These are phyloP conservation scores for Dinoponera quadriceps DNA, from an alignment of 1,140 invertebrate species.

Conservation along the genomic window DNA sequence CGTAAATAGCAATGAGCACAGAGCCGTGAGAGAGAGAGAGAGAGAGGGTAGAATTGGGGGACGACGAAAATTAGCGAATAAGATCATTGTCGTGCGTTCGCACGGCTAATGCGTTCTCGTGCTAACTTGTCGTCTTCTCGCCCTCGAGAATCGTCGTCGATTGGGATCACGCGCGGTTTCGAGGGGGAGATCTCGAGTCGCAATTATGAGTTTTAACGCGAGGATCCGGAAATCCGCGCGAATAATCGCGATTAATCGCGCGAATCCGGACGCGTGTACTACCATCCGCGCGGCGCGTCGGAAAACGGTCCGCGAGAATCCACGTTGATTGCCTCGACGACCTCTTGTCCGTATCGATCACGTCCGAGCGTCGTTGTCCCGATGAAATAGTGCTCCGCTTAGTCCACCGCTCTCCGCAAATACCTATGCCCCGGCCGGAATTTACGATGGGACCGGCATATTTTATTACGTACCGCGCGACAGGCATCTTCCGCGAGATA, in stretches of 20 bases:
- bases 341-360: constrained; percentile 29
- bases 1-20: constrained; percentile 37
- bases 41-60: constrained; percentile 4
- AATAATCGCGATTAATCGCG: too few relatives aligned
- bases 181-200: too few relatives aligned
- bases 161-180: too few relatives aligned
- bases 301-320: background rate
- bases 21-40: constrained; percentile 2
- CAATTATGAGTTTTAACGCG: too few relatives aligned
- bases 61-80: constrained; percentile 27
- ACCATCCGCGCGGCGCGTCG: too few relatives aligned
- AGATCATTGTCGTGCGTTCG: constrained; percentile 10
- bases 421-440: constrained; percentile 74
- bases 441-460: constrained; percentile 82
- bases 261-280: too few relatives aligned
- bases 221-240: too few relatives aligned
- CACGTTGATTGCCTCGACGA: background rate
- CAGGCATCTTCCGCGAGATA: constrained; percentile 79
- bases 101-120: too few relatives aligned
- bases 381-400: constrained; percentile 51
- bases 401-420: constrained; percentile 68
- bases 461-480: constrained; percentile 83
- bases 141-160: too few relatives aligned
- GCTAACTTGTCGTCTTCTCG: too few relatives aligned
- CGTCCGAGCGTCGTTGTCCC: constrained; percentile 18